These are phyloP conservation scores for Notoglanidium macrostoma DNA, from an alignment of 2,797 vertebrate genomes.

Conservation along the genomic window DNA sequence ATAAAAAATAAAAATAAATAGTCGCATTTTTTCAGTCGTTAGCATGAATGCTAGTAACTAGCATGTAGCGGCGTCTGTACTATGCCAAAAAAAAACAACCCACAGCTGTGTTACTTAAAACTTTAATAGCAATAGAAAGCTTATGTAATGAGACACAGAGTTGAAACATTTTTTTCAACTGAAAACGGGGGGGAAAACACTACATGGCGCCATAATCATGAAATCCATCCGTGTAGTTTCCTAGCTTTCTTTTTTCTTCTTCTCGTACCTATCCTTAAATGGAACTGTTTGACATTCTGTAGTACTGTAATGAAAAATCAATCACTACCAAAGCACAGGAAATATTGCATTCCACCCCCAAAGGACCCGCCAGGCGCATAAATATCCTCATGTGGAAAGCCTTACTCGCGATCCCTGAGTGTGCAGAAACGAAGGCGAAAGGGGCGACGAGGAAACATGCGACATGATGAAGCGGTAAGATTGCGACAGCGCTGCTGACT, in stretches of 20 bases:
- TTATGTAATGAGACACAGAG: not conserved
- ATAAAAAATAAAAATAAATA: too few species aligned
- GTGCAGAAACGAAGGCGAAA: not conserved
- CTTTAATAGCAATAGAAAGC: not conserved
- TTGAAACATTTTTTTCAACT: not conserved
- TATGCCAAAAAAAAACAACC: not conserved
- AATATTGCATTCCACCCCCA: not conserved
- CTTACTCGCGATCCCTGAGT: not conserved
- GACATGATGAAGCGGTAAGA: conserved; percentile 42
- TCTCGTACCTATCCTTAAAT: not conserved
- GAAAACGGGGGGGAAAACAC: not conserved
- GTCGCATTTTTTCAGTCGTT: not conserved
- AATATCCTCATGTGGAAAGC: not conserved
- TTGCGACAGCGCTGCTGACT: conserved; percentile 62
- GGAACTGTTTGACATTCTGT: conserved; percentile 17
- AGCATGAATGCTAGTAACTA: not conserved
- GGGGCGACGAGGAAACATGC: not conserved
- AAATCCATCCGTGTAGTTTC: not conserved
- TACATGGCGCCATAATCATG: not conserved
- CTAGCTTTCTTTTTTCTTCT: not conserved
- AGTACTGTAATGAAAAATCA: conserved; percentile 10
- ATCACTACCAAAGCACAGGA: not conserved
- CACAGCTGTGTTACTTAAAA: not conserved
- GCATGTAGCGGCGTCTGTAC: not conserved
- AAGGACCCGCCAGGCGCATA: not conserved